These are phyloP conservation scores for Elephas maximus DNA, from an alignment of 2,113 vertebrate genomes.

Conservation along the genomic window DNA sequence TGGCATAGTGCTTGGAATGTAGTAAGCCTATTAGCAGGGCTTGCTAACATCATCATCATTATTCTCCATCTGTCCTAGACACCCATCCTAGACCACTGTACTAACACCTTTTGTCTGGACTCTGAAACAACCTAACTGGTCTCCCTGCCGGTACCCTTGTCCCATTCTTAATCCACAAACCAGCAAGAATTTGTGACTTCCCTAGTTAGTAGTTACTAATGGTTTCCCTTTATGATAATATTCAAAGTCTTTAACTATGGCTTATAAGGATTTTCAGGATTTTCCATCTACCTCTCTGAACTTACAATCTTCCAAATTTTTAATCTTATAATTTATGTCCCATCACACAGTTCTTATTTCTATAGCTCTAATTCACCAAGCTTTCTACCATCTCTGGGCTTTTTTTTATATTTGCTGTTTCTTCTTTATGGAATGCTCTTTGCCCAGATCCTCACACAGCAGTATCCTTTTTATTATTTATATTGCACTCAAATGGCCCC, in stretches of 20 bases:
- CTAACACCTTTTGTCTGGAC: neutral
- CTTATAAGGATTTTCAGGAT: neutral
- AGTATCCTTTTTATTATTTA: neutral
- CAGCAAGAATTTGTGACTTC: neutral
- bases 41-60: neutral
- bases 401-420: neutral
- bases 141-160: neutral
- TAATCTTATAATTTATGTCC: neutral
- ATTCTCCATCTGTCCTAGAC: neutral
- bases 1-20: neutral
- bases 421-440: neutral
- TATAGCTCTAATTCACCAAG: neutral
- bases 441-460: neutral
- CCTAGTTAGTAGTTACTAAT: neutral
- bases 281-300: neutral
- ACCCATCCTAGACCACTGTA: neutral
- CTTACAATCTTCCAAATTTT: neutral
- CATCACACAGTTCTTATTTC: conserved; percentile 1
- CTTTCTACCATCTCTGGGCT: neutral
- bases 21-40: neutral
- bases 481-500: neutral
- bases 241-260: neutral
- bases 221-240: neutral
- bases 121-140: neutral
- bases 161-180: neutral